Evolutionary conservation across 2,113 vertebrate genomes (phyloP).

Genomic region (Bagarius yarrelli): DNA sequence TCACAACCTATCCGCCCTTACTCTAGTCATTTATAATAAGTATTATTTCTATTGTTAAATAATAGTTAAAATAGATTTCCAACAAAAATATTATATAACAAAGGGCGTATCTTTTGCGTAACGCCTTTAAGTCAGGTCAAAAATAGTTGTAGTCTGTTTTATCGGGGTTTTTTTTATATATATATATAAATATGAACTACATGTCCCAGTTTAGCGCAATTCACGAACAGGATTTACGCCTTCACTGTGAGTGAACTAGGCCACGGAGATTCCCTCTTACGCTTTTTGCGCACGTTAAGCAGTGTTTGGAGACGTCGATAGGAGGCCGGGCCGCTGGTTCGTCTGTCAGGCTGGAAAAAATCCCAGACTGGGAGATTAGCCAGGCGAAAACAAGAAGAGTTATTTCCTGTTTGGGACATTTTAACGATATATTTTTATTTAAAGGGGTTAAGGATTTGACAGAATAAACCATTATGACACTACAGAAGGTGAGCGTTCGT

Average conservation of each 20-base stretch:
- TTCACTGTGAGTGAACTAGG: not conserved
- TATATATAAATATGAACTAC: not conserved
- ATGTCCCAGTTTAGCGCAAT: slow-evolving; percentile 4
- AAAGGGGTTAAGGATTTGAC: not conserved
- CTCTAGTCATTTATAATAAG: not conserved
- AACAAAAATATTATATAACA: not conserved
- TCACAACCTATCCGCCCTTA: not conserved
- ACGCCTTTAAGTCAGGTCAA: not conserved
- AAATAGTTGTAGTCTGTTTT: not conserved
- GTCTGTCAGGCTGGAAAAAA: slow-evolving; percentile 37
- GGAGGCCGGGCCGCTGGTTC: slow-evolving; percentile 48
- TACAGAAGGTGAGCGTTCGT: slow-evolving; percentile 28
- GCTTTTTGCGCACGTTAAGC: slow-evolving; percentile 18
- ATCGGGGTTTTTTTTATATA: not conserved
- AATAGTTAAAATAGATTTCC: not conserved
- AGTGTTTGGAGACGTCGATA: slow-evolving; percentile 30
- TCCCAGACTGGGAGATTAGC: slow-evolving; percentile 33
- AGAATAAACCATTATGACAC: slow-evolving; percentile 25
- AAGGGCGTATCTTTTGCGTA: no score
- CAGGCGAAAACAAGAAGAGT: slow-evolving; percentile 27
- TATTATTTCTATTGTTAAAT: not conserved
- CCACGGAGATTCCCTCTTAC: not conserved
- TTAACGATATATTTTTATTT: not conserved
- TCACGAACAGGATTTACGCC: slow-evolving; percentile 27
- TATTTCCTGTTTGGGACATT: not conserved